Percentiles rank a stretch among this genome's conserved stretches.
These are phyloP conservation scores for Eublepharis macularius DNA, from an alignment of 2,113 vertebrate species.

Conservation along the genomic window DNA sequence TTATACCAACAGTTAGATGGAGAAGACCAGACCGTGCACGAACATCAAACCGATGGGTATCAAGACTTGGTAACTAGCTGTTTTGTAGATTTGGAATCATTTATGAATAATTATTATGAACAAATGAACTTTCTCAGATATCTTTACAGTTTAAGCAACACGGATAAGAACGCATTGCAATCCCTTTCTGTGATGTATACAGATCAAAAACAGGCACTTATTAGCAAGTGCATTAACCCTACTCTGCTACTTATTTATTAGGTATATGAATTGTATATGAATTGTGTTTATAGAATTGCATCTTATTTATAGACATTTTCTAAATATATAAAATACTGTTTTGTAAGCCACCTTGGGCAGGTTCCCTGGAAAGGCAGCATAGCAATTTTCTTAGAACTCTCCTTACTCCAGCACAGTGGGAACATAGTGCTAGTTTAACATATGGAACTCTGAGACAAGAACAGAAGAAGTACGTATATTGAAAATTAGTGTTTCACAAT, in stretches of 20 bases:
- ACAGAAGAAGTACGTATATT: neutral
- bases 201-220: neutral
- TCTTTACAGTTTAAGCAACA: neutral
- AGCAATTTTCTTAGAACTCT: too few relatives aligned
- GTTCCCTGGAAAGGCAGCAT: too few relatives aligned
- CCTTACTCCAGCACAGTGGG: neutral
- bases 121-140: neutral
- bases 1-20: constrained; percentile 80
- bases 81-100: constrained; percentile 55
- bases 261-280: too few relatives aligned
- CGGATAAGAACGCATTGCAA: neutral
- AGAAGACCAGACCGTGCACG: constrained; percentile 77
- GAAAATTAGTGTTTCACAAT: neutral
- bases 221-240: too few relatives aligned
- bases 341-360: too few relatives aligned
- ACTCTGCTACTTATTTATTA: too few relatives aligned
- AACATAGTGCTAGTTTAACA: neutral
- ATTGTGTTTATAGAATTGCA: too few relatives aligned
- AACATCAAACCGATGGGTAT: constrained; percentile 96
- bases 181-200: neutral
- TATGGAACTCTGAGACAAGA: neutral
- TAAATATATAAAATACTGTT: too few relatives aligned
- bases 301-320: too few relatives aligned
- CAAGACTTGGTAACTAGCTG: constrained; percentile 92
- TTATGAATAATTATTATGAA: constrained; percentile 14